phyloP scores from a whole-genome alignment of 1,140 invertebrate species.

The Cyclina sinensis region DNA sequence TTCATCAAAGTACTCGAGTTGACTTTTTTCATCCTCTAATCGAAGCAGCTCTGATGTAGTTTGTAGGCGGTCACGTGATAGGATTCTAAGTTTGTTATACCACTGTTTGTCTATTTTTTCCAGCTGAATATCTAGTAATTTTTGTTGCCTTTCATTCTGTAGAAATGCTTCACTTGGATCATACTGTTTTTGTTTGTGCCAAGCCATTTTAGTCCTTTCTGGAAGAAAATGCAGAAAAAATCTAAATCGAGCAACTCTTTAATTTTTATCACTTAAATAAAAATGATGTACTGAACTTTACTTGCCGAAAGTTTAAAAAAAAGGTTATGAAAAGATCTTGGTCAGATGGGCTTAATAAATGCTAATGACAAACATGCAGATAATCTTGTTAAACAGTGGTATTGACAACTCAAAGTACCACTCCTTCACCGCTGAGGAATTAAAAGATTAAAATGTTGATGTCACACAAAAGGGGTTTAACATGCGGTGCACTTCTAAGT shows the following conservation, averaged over 20 bases:
- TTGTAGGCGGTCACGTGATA: conserved; percentile 28
- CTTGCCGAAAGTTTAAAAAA: no score
- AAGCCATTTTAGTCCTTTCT: conserved; percentile 5
- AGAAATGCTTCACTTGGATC: conserved; percentile 47
- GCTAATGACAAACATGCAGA: no score
- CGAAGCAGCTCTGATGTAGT: background rate
- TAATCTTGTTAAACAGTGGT: no score
- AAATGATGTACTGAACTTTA: no score
- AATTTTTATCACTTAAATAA: no score
- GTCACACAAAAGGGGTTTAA: background rate
- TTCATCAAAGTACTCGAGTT: conserved; percentile 36
- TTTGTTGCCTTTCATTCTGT: conserved; percentile 45
- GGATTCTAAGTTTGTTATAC: background rate
- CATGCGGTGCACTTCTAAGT: background rate
- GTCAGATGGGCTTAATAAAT: no score
- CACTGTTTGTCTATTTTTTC: conserved; percentile 36
- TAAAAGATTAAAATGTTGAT: conserved; percentile 3
- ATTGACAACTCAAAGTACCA: background rate
- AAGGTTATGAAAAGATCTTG: no score
- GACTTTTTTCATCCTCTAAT: conserved; percentile 11
- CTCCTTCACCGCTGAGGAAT: background rate
- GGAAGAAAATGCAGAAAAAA: no score
- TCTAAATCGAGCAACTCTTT: no score
- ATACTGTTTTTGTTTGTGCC: conserved; percentile 40
- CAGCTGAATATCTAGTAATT: conserved; percentile 14